Conservation (phyloP, 2,888 invertebrate genomes). For the Drosophila kanekoi region DNA sequence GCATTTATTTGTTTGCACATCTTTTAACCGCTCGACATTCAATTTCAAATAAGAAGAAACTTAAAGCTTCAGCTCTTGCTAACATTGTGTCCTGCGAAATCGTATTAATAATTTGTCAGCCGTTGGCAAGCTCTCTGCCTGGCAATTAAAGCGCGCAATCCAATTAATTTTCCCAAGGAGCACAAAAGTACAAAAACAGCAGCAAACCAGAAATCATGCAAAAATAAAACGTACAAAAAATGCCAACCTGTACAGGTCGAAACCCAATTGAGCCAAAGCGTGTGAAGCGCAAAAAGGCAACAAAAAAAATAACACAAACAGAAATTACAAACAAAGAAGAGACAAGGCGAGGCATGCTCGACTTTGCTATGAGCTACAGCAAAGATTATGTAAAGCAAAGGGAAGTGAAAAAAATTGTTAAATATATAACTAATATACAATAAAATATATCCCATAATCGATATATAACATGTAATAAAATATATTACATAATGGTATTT, state of each 20-base stretch:
- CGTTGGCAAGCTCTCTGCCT: slow-evolving; percentile 28
- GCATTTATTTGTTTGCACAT: slow-evolving; percentile 40
- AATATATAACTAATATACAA: too few relatives aligned
- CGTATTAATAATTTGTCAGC: slow-evolving; percentile 57
- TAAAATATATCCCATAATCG: too few relatives aligned
- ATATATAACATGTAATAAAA: too few relatives aligned
- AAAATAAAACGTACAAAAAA: slow-evolving; percentile 22
- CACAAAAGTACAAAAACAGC: not conserved
- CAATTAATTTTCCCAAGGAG: slow-evolving; percentile 63
- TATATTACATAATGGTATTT: too few relatives aligned
- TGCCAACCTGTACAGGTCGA: slow-evolving; percentile 43
- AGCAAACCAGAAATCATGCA: slow-evolving; percentile 21
- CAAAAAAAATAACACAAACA: slow-evolving; percentile 9
- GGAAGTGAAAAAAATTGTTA: not conserved
- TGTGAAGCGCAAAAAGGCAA: slow-evolving; percentile 48
- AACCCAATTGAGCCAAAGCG: slow-evolving; percentile 61
- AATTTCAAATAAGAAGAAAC: slow-evolving; percentile 23
- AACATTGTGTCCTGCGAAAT: slow-evolving; percentile 38
- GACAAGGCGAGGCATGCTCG: slow-evolving; percentile 1
- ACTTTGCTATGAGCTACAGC: slow-evolving; percentile 16
- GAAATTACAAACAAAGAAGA: slow-evolving; percentile 32
- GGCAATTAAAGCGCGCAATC: slow-evolving; percentile 67
- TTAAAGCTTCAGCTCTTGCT: slow-evolving; percentile 21
- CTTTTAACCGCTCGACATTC: slow-evolving; percentile 13
- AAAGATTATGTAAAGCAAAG: not conserved